A percentile compares a stretch with the other conserved stretches of the same genome.
Conservation (phyloP, 2,797 vertebrate species). For the Coregonus suidteri region DNA sequence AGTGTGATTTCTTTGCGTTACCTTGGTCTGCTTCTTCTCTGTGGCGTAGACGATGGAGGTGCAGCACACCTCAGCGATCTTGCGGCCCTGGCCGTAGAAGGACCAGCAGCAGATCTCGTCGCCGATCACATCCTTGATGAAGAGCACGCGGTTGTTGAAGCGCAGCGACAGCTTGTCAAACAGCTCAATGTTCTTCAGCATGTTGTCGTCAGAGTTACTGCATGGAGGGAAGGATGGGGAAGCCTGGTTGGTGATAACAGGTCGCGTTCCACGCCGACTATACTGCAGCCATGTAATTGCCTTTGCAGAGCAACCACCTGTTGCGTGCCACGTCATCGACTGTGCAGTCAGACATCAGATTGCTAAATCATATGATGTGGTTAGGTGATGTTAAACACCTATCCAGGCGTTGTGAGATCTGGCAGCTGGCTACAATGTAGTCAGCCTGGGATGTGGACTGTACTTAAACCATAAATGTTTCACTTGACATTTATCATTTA, state of each 20-base stretch:
- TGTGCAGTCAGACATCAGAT: too few species aligned
- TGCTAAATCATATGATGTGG: too few species aligned
- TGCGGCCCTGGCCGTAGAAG: slow-evolving; percentile 95
- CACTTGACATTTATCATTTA: too few species aligned
- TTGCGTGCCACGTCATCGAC: too few species aligned
- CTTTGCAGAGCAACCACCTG: too few species aligned
- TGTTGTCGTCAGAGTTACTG: slow-evolving; percentile 99
- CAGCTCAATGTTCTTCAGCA: slow-evolving; percentile 99
- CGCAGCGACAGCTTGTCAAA: slow-evolving; percentile 97
- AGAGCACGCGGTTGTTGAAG: slow-evolving; percentile 95
- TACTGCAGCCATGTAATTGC: not conserved
- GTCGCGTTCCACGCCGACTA: not conserved
- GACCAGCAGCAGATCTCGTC: slow-evolving; percentile 99
- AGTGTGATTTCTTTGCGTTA: slow-evolving; percentile 43
- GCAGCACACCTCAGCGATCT: slow-evolving; percentile 97
- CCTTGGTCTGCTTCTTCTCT: slow-evolving; percentile 99
- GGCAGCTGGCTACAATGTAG: not conserved
- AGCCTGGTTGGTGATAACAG: not conserved
- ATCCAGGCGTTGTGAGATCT: too few species aligned
- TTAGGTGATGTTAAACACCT: too few species aligned
- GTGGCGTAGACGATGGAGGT: slow-evolving; percentile 99
- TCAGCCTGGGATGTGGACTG: not conserved
- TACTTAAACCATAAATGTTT: too few species aligned
- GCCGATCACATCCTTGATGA: slow-evolving; percentile 98
- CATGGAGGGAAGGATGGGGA: not conserved